Evolutionary conservation across 2,113 vertebrate species (phyloP).

Genomic region (Macrotus californicus): DNA sequence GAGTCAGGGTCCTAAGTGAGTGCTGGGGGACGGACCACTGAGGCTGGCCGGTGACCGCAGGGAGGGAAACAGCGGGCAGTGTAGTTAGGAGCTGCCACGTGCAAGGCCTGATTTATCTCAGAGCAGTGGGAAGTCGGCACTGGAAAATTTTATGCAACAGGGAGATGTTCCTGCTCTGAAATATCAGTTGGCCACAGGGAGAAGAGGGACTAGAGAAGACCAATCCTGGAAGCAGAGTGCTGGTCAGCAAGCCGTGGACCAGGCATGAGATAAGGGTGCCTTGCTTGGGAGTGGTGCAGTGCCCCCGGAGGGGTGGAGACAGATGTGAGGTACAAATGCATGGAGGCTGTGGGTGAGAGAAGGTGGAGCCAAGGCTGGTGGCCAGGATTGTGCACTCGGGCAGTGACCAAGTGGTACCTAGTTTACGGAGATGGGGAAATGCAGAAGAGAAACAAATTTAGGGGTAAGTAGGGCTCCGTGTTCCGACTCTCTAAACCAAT

Average conservation of each 20-base stretch:
- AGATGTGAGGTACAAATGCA: rapidly evolving
- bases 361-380: neutral
- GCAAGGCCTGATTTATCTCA: neutral
- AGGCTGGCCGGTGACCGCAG: neutral
- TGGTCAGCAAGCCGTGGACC: neutral
- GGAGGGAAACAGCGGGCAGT: no score
- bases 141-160: neutral
- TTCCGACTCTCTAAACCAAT: neutral
- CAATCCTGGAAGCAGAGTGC: no score
- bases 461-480: neutral
- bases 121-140: neutral
- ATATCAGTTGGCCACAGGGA: neutral
- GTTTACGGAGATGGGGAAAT: neutral
- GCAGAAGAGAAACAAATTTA: neutral
- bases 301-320: neutral
- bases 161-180: neutral
- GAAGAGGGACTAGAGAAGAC: neutral
- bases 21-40: neutral
- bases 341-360: no score
- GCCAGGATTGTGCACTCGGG: neutral
- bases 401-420: neutral
- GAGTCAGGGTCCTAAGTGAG: neutral
- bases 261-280: neutral
- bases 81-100: neutral
- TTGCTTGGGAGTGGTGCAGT: rapidly evolving